A percentile compares a stretch with the other conserved stretches of the same genome.
Evolutionary conservation across 2,888 invertebrate genomes (phyloP).

Genomic region (Acleris cristana): DNA sequence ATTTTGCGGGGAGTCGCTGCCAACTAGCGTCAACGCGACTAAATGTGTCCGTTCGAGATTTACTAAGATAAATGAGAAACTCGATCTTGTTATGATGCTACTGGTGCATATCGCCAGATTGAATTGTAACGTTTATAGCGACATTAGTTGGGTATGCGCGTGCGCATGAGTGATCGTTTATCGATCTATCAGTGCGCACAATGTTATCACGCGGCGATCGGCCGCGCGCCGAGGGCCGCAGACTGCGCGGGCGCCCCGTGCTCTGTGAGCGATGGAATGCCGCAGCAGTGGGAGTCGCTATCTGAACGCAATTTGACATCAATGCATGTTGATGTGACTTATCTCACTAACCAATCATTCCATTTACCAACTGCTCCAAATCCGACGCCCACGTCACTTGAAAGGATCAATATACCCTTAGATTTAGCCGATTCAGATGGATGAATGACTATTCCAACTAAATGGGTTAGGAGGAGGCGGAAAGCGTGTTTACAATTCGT

Average conservation of each 20-base stretch:
- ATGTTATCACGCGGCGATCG: slow-evolving; percentile 59
- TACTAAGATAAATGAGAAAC: slow-evolving; percentile 35
- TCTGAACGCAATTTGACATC: slow-evolving; percentile 44
- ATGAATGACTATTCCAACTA: not conserved
- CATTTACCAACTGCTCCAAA: slow-evolving; percentile 29
- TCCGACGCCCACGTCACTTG: slow-evolving; percentile 32
- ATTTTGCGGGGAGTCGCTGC: slow-evolving; percentile 45
- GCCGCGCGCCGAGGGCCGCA: slow-evolving; percentile 35
- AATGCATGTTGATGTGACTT: slow-evolving; percentile 40
- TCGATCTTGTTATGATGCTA: slow-evolving; percentile 21
- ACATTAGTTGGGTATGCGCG: slow-evolving; percentile 25
- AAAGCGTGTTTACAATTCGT: slow-evolving; percentile 22
- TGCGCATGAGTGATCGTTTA: slow-evolving; percentile 48
- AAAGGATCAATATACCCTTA: slow-evolving; percentile 30
- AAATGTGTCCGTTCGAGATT: slow-evolving; percentile 33
- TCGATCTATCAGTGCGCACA: slow-evolving; percentile 61
- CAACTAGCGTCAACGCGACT: slow-evolving; percentile 51
- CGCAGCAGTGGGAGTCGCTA: slow-evolving; percentile 43
- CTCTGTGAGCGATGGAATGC: slow-evolving; percentile 44
- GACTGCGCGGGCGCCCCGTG: slow-evolving; percentile 44
- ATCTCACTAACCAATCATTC: slow-evolving; percentile 37
- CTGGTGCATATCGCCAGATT: slow-evolving; percentile 14
- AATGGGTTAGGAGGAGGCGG: slow-evolving; percentile 19
- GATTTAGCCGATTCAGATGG: slow-evolving; percentile 31
- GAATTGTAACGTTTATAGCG: slow-evolving; percentile 18